These are phyloP conservation scores for Redunca redunca DNA, from an alignment of 2,113 vertebrate genomes.

Conservation along the genomic window DNA sequence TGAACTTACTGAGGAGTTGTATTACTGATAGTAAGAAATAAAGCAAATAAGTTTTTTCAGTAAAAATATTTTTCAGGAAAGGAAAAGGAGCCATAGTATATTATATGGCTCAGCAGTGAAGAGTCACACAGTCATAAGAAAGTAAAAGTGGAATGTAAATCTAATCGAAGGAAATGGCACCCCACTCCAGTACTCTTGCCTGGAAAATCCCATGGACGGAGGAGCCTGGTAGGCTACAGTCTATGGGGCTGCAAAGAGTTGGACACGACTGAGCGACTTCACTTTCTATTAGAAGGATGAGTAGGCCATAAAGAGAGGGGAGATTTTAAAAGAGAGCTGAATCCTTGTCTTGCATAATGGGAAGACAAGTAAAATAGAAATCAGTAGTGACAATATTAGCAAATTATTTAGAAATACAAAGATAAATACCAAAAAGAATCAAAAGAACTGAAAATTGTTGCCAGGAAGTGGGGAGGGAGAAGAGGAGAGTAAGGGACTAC, in stretches of 20 bases:
- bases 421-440: slow-evolving; percentile 23
- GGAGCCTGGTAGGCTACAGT: too few relatives aligned
- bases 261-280: too few relatives aligned
- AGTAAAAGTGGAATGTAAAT: neutral
- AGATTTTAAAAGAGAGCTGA: neutral
- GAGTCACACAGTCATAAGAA: neutral
- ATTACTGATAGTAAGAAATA: slow-evolving; percentile 6
- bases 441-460: slow-evolving; percentile 6
- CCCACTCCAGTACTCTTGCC: too few relatives aligned
- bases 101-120: neutral
- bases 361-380: slow-evolving; percentile 49
- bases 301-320: neutral
- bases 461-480: neutral
- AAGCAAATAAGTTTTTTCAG: neutral
- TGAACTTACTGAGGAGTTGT: neutral
- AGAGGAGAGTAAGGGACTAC: neutral
- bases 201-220: too few relatives aligned
- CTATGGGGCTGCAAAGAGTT: too few relatives aligned
- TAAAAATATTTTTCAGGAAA: neutral
- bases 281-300: neutral
- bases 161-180: neutral
- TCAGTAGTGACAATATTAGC: neutral
- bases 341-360: neutral
- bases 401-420: slow-evolving; percentile 1
- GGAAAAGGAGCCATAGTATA: neutral